phyloP scores from a whole-genome alignment of 2,113 vertebrate genomes.

The Malurus cyaneus region DNA sequence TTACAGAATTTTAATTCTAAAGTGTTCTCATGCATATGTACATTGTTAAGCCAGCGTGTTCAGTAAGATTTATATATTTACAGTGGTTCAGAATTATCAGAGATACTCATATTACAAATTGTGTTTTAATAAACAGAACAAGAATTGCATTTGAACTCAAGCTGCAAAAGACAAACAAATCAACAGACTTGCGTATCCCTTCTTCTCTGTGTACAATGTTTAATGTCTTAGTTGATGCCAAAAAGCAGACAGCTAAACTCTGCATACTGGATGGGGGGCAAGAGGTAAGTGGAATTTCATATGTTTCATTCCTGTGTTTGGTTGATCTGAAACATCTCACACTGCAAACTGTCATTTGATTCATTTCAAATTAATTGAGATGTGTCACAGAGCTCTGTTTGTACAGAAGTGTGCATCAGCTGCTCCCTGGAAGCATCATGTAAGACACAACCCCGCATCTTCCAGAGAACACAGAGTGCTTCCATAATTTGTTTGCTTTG shows the following conservation, averaged over 20 bases:
- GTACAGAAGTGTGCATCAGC: neutral
- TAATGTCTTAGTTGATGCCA: slow-evolving; percentile 93
- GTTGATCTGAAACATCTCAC: neutral
- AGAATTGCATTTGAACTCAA: slow-evolving; percentile 91
- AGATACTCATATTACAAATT: slow-evolving; percentile 20
- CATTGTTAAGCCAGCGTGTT: slow-evolving; percentile 12
- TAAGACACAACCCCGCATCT: neutral
- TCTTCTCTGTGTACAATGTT: slow-evolving; percentile 94
- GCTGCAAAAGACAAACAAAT: slow-evolving; percentile 87
- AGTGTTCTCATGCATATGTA: neutral
- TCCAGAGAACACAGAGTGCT: neutral
- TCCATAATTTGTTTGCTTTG: slow-evolving; percentile 32
- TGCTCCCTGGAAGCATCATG: neutral
- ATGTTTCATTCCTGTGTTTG: neutral
- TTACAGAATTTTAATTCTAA: neutral
- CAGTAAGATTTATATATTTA: neutral
- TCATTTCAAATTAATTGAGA: neutral
- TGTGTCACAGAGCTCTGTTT: neutral
- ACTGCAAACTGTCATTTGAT: neutral
- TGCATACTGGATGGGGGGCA: slow-evolving; percentile 89
- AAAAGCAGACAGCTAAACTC: slow-evolving; percentile 91
- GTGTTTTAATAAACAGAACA: slow-evolving; percentile 81
- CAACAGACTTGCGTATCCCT: slow-evolving; percentile 87
- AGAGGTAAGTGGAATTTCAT: slow-evolving; percentile 78
- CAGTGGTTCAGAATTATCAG: neutral